Evolutionary conservation across 2,888 invertebrate genomes (phyloP).

Genomic region (Drosophila dives): DNA sequence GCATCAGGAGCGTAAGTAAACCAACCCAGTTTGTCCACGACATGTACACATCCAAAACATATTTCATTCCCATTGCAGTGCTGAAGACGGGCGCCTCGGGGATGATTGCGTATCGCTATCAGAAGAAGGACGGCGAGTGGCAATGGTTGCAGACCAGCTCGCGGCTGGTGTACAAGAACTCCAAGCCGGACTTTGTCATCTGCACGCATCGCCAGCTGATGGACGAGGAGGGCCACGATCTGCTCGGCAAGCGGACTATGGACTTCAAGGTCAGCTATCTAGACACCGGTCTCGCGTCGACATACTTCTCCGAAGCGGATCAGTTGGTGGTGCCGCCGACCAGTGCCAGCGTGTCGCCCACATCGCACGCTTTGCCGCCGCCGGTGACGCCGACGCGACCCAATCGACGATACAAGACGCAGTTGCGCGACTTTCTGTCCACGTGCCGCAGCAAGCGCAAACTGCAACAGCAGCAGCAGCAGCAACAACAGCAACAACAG

Average conservation of each 20-base stretch:
- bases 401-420: slow-evolving; percentile 96
- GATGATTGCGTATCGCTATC: slow-evolving; percentile 99
- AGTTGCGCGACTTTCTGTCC: slow-evolving; percentile 95
- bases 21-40: neutral
- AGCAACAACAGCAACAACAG: slow-evolving; percentile 72
- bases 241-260: slow-evolving; percentile 98
- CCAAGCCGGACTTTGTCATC: slow-evolving; percentile 99
- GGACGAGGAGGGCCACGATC: slow-evolving; percentile 99
- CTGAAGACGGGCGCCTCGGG: slow-evolving; percentile 99
- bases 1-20: slow-evolving; percentile 97
- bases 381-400: slow-evolving; percentile 91
- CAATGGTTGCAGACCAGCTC: slow-evolving; percentile 99
- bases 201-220: slow-evolving; percentile 99
- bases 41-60: neutral
- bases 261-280: slow-evolving; percentile 99
- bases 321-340: slow-evolving; percentile 88
- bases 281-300: slow-evolving; percentile 95
- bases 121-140: slow-evolving; percentile 97
- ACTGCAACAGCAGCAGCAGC: slow-evolving; percentile 84
- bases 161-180: slow-evolving; percentile 98
- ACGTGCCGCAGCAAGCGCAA: slow-evolving; percentile 94
- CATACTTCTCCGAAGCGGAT: slow-evolving; percentile 95
- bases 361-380: slow-evolving; percentile 85
- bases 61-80: slow-evolving; percentile 87
- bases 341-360: slow-evolving; percentile 85